Base-by-base conservation (phyloP, 1,140 invertebrate species). In the Ceratina japonica region DNA sequence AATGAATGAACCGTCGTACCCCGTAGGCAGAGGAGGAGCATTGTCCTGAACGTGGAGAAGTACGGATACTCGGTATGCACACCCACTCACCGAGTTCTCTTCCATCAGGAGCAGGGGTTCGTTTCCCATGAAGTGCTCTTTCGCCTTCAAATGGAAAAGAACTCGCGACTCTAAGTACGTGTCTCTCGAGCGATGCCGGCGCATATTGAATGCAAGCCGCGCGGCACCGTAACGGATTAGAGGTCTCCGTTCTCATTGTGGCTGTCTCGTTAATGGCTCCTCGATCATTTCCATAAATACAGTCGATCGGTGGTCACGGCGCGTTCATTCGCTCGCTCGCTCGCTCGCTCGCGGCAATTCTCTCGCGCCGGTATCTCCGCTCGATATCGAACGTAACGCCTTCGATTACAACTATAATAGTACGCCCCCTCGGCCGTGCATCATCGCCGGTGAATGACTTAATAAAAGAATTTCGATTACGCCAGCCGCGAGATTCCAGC, bases 381-480 rank as follows among this genome's bases (percentile, higher is more conserved):
- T 31, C 75, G 80, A 65, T 79, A 72, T 80, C 81, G 68, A 83
- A 76, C 71, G 63, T 16, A 80, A 83, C 83, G 72, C 83, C 83
- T 76, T 71, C 83, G 77, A 80, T 75, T 63, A 52, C 70, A 66
- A 58, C 22, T 56, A 78, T 78, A 78, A 78, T 73, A 49, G 24
- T 31, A 78, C 76, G 69, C 79, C 68, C 20, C 81, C 77, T 75
- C 81, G 63, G 56, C 66, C 52, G 83, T 84, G 83, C 83, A 84
- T 84, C 83, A 84, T 84, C 82, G 64, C 8, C 58, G 83, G 56
- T 77, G 83, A 85, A 85, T 85, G 83, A 85, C 83, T 85, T 85
- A 84, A 85, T 85, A 84, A 85, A 85, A 85, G 83, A 85, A 84
- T 85, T 70, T 49, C 83, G 83, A 85, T 85, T 85, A 85, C 84